Base-by-base conservation (phyloP, 2,888 invertebrate genomes). In the Chrysolina oricalcia region DNA sequence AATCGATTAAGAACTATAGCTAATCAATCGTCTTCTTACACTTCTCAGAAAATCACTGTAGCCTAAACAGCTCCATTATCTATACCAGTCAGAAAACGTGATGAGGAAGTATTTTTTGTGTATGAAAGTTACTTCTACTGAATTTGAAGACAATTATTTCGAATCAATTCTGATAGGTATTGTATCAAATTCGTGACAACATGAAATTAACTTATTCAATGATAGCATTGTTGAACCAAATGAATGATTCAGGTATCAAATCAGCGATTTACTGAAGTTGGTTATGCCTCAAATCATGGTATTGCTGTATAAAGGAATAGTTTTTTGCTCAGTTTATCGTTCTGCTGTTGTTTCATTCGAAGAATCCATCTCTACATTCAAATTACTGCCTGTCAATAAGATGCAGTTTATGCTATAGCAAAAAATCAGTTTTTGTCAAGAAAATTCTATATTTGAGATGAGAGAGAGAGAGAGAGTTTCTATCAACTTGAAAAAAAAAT, bases 81-180 rank as follows among this genome's bases (percentile, higher is more conserved):
- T 40, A 40, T 53, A 35, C 6, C 53, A 11, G 21, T 11, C 17
- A 53, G 43, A 53, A 53, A 68, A 68, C 68, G 68, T 68, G 68
- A 68, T 68, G 68, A 68, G 68, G 68, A 68, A 68, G 68, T 53
- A 68, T 53, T 68, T 68, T 68, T 68, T 56, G 19, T 40, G 10
- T 3, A 68, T 56, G 68, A 56, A 68, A 68, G 68, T 68, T 40
- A 19, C 35, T 21, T 68, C 68, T 53, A 53, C 56, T 68, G 53
- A 50, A 68, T 68, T 53, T 53, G 68, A 68, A 35, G 68, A 35
- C 53, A 68, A 68, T 56, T 68, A 53, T 68, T 68, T 68, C 53
- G 17, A 68, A 68, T 68, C 68, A 68, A 68, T 53, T 68, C 68
- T 68, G 53, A 68, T 67, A 50, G 67, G 48, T 67, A 67, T 68